Evolutionary conservation across 2,113 vertebrate genomes (phyloP).

Genomic region (Sebastes schlegelii): DNA sequence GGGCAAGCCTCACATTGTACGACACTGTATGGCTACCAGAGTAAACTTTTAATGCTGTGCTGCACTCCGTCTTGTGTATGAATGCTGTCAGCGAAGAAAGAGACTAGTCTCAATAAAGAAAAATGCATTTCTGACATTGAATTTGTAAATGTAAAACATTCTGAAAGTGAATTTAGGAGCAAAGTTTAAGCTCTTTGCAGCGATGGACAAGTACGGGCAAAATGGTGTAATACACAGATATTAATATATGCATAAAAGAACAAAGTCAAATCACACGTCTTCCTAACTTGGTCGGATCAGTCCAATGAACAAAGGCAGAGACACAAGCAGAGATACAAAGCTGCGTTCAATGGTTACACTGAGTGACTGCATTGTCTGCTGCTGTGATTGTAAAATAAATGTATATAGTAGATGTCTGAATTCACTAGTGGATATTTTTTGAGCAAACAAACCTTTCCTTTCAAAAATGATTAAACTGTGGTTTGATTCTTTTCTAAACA

Average conservation of each 20-base stretch:
- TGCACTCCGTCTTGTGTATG: background rate
- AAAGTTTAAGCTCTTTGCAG: background rate
- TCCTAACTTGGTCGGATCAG: slow-evolving; percentile 10
- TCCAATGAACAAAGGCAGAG: slow-evolving; percentile 29
- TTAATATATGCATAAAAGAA: background rate
- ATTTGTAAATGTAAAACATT: background rate
- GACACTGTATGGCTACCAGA: background rate
- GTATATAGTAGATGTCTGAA: slow-evolving; percentile 61
- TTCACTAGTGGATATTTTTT: slow-evolving; percentile 34
- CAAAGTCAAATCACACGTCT: background rate
- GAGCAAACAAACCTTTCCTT: background rate
- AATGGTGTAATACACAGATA: background rate
- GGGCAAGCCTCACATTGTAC: background rate
- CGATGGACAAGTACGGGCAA: background rate
- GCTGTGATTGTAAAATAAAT: slow-evolving; percentile 66
- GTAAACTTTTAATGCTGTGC: background rate
- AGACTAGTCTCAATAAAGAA: background rate
- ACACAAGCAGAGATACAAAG: background rate
- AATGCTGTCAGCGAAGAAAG: background rate
- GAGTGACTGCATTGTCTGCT: slow-evolving; percentile 29
- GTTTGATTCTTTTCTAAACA: slow-evolving; percentile 41
- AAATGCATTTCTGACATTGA: background rate
- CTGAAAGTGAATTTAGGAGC: slow-evolving; percentile 10
- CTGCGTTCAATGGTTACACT: slow-evolving; percentile 43
- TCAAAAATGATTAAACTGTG: slow-evolving; percentile 42